Evolutionary conservation across 1,140 invertebrate species (phyloP).

Genomic region (Eumeta japonica): DNA sequence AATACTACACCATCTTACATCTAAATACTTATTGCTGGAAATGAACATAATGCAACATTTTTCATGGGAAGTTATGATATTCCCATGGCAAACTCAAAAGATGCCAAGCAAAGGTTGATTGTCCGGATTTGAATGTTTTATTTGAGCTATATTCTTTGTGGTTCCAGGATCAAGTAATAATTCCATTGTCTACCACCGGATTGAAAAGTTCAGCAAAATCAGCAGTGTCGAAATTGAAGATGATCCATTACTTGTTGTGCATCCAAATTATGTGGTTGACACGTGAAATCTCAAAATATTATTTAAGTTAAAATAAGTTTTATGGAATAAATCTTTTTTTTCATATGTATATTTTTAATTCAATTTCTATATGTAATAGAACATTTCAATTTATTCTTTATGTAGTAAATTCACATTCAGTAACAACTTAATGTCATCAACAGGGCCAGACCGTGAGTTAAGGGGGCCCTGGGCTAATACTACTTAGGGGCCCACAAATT

Average conservation of each 20-base stretch:
- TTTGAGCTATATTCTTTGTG: no score
- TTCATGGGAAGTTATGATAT: no score
- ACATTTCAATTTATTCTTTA: background rate
- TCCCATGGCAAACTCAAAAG: no score
- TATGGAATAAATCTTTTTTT: background rate
- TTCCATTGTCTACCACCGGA: constrained; percentile 76
- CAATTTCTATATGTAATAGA: background rate
- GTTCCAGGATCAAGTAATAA: constrained; percentile 85
- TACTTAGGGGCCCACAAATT: no score
- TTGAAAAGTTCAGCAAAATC: constrained; percentile 57
- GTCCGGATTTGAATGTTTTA: no score
- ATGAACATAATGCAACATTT: no score
- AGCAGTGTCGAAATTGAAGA: constrained; percentile 64
- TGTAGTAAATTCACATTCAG: background rate
- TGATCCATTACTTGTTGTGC: constrained; percentile 88
- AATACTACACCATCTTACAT: no score
- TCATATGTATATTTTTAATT: background rate
- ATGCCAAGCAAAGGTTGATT: no score
- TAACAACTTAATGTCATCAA: background rate
- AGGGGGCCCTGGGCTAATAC: no score
- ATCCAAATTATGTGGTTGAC: constrained; percentile 93
- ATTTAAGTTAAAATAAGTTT: background rate
- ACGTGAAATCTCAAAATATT: no score
- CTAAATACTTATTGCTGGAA: no score
- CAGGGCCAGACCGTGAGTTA: no score